phyloP scores from a whole-genome alignment of 2,113 vertebrate species.

The Macquaria ambigua region DNA sequence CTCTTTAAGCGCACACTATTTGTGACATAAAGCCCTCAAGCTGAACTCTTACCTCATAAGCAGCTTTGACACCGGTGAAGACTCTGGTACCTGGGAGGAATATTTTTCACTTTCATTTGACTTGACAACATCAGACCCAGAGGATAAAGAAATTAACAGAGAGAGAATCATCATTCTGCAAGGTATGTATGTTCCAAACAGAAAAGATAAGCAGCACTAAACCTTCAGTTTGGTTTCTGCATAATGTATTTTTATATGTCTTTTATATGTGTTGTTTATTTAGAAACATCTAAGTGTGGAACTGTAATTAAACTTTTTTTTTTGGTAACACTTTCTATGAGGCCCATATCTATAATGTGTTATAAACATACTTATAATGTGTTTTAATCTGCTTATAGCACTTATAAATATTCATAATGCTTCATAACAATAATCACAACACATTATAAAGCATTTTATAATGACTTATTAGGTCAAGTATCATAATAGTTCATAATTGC shows the following conservation, averaged over 20 bases:
- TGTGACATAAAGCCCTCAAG: background rate
- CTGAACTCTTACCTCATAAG: background rate
- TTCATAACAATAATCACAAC: too few species aligned
- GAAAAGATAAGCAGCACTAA: background rate
- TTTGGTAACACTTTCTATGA: too few species aligned
- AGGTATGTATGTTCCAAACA: constrained; percentile 25
- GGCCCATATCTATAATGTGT: too few species aligned
- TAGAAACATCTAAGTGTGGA: background rate
- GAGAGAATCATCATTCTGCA: background rate
- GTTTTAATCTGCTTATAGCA: too few species aligned
- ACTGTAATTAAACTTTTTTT: too few species aligned
- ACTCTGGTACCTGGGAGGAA: background rate
- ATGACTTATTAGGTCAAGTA: too few species aligned
- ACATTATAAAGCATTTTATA: too few species aligned
- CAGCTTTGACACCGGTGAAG: background rate
- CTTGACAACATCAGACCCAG: background rate
- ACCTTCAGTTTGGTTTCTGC: background rate
- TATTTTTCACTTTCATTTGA: background rate
- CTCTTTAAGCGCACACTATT: background rate
- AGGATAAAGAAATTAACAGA: background rate
- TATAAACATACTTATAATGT: too few species aligned
- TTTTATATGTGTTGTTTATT: background rate
- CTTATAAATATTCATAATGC: too few species aligned
- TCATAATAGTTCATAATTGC: too few species aligned
- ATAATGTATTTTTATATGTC: background rate